Evolutionary conservation across 2,113 vertebrate genomes (phyloP).

Genomic region (Alexandromys fortis): DNA sequence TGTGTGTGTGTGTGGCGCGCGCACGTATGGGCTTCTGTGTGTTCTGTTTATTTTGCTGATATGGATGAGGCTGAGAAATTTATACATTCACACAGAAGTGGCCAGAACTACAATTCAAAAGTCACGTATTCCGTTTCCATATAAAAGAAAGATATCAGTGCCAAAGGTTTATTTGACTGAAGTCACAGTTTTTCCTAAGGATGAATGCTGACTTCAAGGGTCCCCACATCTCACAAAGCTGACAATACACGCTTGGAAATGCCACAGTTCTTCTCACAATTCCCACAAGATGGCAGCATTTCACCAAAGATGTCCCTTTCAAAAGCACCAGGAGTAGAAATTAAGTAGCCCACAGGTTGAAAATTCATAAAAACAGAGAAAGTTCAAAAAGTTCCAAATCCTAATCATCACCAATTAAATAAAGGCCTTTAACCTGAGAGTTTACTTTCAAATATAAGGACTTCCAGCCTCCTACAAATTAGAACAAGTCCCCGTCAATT

Average conservation of each 20-base stretch:
- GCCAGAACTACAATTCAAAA: neutral
- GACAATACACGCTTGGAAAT: fast-evolving
- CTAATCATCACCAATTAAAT: neutral
- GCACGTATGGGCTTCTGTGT: neutral
- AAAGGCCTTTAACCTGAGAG: neutral
- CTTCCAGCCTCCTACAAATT: neutral
- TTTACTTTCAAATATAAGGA: neutral
- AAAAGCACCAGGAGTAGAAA: neutral
- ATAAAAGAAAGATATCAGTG: neutral
- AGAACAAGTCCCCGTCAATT: neutral
- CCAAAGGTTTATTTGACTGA: neutral
- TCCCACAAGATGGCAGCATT: slow-evolving; percentile 64
- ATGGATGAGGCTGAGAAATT: neutral
- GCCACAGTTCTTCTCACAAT: neutral
- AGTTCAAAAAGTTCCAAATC: neutral
- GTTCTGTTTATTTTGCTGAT: neutral
- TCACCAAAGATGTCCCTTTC: neutral
- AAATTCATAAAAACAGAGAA: neutral
- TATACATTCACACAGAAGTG: neutral
- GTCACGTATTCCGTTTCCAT: fast-evolving
- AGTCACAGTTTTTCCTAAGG: neutral
- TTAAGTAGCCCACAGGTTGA: no score
- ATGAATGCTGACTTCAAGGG: neutral
- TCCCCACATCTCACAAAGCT: neutral
- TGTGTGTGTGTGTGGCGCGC: no score